phyloP scores from a whole-genome alignment of 2,888 invertebrate species.

The Rhimphoctona megacephalus region DNA sequence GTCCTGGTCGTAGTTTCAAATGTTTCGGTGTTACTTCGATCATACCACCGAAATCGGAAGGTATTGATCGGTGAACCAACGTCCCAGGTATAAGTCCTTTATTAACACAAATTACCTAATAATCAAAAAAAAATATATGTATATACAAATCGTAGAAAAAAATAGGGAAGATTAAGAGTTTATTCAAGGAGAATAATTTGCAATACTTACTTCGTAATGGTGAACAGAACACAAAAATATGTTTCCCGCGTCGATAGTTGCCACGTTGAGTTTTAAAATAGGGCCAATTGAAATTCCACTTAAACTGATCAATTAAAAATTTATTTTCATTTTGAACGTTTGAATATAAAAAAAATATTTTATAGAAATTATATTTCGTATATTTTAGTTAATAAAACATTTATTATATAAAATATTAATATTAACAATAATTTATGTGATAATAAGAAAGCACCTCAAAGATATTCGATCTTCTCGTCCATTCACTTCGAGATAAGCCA shows the following conservation, averaged over 20 bases:
- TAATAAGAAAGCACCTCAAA: slow-evolving; percentile 78
- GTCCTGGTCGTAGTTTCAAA: slow-evolving; percentile 85
- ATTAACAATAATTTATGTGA: not conserved
- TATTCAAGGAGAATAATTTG: not conserved
- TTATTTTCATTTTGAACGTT: not conserved
- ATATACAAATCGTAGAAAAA: not conserved
- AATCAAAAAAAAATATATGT: not conserved
- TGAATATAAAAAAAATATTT: not conserved
- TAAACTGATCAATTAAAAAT: slow-evolving; percentile 76
- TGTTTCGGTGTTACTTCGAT: slow-evolving; percentile 86
- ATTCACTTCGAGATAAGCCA: slow-evolving; percentile 87
- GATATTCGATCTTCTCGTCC: slow-evolving; percentile 86
- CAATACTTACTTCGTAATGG: slow-evolving; percentile 86
- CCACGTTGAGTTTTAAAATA: slow-evolving; percentile 86
- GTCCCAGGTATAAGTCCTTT: slow-evolving; percentile 88
- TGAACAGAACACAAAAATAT: slow-evolving; percentile 87
- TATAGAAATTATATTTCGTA: not conserved
- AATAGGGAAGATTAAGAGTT: not conserved
- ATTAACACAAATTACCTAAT: slow-evolving; percentile 77
- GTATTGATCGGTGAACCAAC: slow-evolving; percentile 85
- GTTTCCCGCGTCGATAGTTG: slow-evolving; percentile 86
- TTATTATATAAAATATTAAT: not conserved
- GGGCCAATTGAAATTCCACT: slow-evolving; percentile 87
- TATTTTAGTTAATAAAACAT: not conserved
- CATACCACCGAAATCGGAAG: slow-evolving; percentile 87